These are phyloP conservation scores for Pogonomyrmex barbatus DNA, from an alignment of 1,140 invertebrate species.

Conservation along the genomic window DNA sequence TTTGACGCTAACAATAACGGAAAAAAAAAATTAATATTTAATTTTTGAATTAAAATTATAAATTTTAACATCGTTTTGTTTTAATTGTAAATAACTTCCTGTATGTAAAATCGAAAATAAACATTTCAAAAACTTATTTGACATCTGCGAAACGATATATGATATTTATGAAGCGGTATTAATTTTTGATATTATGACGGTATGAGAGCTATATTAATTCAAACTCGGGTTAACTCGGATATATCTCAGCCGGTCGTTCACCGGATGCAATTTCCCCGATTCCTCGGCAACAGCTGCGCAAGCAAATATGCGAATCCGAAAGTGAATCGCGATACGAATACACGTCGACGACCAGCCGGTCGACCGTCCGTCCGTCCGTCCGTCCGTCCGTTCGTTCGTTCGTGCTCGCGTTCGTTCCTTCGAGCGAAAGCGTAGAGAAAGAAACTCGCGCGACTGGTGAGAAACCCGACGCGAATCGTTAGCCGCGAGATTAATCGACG, in stretches of 20 bases:
- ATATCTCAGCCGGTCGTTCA: slow-evolving; percentile 40
- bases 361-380: too few relatives aligned
- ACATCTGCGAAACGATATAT: neutral
- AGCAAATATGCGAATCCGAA: slow-evolving; percentile 44
- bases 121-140: neutral
- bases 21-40: neutral
- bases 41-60: neutral
- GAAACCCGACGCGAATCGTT: slow-evolving; percentile 43
- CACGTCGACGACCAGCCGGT: slow-evolving; percentile 20
- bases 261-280: slow-evolving; percentile 16
- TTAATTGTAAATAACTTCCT: neutral
- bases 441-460: neutral
- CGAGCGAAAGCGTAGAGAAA: slow-evolving; percentile 1
- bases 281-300: slow-evolving; percentile 33
- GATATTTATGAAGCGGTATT: neutral
- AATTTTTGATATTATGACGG: too few relatives aligned
- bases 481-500: slow-evolving; percentile 47
- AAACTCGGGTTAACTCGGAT: neutral
- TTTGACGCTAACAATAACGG: neutral
- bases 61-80: neutral
- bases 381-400: neutral
- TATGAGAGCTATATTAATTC: too few relatives aligned
- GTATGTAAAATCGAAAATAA: neutral
- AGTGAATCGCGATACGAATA: slow-evolving; percentile 44
- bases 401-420: slow-evolving; percentile 13